A percentile compares a stretch with the other conserved stretches of the same genome.
Evolutionary conservation across 2,797 vertebrate species (phyloP).

Genomic region (Chiloscyllium punctatum): DNA sequence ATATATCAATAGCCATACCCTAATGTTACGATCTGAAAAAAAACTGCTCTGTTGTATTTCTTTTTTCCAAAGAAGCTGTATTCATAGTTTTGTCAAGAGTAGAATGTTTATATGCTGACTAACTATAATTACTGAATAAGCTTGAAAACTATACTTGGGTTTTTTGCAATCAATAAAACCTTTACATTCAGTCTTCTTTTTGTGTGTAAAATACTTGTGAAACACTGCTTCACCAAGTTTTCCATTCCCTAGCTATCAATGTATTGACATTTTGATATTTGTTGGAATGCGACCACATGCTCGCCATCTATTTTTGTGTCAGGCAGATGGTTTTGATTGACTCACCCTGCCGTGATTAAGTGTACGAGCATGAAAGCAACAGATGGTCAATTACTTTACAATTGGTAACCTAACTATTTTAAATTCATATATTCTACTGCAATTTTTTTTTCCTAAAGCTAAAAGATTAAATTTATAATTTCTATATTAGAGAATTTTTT

Average conservation of each 20-base stretch:
- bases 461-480: slow-evolving; percentile 8
- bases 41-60: background rate
- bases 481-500: background rate
- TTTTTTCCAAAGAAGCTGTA: too few species aligned
- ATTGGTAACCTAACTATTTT: slow-evolving; percentile 28
- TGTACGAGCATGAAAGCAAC: slow-evolving; percentile 49
- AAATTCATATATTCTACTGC: slow-evolving; percentile 8
- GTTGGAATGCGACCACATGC: slow-evolving; percentile 42
- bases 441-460: background rate
- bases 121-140: background rate
- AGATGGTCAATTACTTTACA: slow-evolving; percentile 48
- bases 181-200: background rate
- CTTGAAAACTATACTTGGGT: background rate
- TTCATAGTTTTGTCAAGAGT: background rate
- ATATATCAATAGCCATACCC: background rate
- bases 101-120: background rate
- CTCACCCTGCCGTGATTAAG: slow-evolving; percentile 47
- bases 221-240: background rate
- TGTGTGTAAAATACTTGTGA: background rate
- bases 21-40: background rate
- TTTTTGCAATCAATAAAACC: background rate
- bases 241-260: slow-evolving; percentile 10
- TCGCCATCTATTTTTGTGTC: slow-evolving; percentile 56
- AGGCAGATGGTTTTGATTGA: slow-evolving; percentile 55
- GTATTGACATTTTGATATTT: slow-evolving; percentile 47